A percentile compares a stretch with the other conserved stretches of the same genome.
Evolutionary conservation across 2,113 vertebrate species (phyloP).

Genomic region (Hiodon alosoides): DNA sequence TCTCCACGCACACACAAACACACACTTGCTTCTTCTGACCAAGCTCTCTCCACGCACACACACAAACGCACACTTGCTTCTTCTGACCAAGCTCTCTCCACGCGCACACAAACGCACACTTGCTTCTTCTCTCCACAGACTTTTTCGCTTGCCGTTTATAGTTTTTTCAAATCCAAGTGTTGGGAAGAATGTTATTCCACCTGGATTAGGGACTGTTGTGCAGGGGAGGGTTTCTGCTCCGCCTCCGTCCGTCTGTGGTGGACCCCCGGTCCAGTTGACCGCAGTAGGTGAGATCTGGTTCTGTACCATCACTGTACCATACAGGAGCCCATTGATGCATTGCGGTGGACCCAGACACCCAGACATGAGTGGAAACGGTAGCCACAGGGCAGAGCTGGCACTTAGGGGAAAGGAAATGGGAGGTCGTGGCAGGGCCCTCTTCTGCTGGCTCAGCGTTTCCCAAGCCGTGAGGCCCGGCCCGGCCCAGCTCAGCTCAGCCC

Average conservation of each 20-base stretch:
- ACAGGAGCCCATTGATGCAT: no score
- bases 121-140: no score
- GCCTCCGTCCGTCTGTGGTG: no score
- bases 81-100: not conserved
- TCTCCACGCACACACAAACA: not conserved
- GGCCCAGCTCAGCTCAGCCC: not conserved
- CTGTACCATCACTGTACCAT: no score
- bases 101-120: not conserved
- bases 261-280: no score
- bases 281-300: no score
- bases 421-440: not conserved
- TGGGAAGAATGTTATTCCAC: no score
- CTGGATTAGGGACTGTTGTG: no score
- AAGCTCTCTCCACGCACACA: not conserved
- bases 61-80: not conserved
- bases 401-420: not conserved
- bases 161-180: no score
- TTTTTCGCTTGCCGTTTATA: no score
- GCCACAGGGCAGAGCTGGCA: not conserved
- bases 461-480: not conserved
- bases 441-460: slow-evolving; percentile 3
- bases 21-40: not conserved
- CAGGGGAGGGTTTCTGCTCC: no score
- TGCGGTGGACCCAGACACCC: not conserved
- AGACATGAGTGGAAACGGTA: not conserved